These are phyloP conservation scores for Polypterus senegalus DNA, from an alignment of 2,113 vertebrate species.

Conservation along the genomic window DNA sequence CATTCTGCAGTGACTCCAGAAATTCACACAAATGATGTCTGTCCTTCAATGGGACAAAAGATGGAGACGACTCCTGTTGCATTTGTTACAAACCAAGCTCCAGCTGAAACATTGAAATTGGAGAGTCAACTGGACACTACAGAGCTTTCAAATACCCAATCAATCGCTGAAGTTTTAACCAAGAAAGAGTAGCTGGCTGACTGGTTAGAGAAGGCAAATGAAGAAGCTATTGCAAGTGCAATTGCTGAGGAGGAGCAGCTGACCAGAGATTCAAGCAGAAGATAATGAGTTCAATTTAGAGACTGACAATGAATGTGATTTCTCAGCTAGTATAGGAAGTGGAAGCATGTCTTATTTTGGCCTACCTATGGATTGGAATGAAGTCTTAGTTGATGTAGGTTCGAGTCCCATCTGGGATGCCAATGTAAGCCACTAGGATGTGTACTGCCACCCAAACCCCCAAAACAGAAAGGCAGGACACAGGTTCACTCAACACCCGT, in stretches of 20 bases:
- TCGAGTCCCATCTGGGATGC: too few species aligned
- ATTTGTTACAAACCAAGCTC: conserved; percentile 30
- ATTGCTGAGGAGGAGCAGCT: conserved; percentile 96
- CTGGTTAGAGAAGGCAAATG: conserved; percentile 88
- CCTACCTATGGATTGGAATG: conserved; percentile 83
- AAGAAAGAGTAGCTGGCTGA: conserved; percentile 96
- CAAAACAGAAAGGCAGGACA: too few species aligned
- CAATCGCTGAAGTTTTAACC: conserved; percentile 94
- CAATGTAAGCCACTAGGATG: conserved; percentile 67
- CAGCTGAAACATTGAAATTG: conserved; percentile 51
- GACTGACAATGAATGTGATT: conserved; percentile 85
- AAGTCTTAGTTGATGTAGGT: conserved; percentile 71
- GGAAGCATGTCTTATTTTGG: conserved; percentile 64
- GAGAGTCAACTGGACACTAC: conserved; percentile 81
- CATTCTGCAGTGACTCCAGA: conserved; percentile 28
- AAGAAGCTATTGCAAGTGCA: conserved; percentile 95
- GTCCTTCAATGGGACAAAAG: conserved; percentile 34
- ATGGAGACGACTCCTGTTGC: conserved; percentile 31
- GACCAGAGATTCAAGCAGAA: conserved; percentile 87
- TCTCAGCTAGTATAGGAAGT: conserved; percentile 69
- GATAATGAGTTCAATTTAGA: conserved; percentile 79
- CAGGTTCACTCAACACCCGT: background rate
- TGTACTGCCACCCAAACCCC: background rate
- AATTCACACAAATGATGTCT: conserved; percentile 32
- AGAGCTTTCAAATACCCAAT: conserved; percentile 89